A percentile compares a stretch with the other conserved stretches of the same genome.
phyloP scores from a whole-genome alignment of 2,888 invertebrate species.

The Acholoe squamosa region DNA sequence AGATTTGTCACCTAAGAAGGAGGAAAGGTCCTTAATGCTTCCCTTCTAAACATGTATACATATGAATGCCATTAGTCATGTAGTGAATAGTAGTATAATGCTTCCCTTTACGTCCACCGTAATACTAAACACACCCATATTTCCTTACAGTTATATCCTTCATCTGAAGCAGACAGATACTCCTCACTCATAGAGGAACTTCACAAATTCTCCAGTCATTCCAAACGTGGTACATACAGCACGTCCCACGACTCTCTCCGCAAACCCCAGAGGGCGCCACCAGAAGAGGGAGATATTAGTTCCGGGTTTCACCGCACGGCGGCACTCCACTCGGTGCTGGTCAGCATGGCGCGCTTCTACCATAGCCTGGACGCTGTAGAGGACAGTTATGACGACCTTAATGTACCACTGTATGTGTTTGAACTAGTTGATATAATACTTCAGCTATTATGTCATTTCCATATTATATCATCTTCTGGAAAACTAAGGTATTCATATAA shows the following conservation, averaged over 20 bases:
- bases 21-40: too few species aligned
- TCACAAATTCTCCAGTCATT: constrained; percentile 59
- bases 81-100: too few species aligned
- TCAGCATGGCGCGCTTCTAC: constrained; percentile 73
- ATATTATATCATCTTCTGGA: too few species aligned
- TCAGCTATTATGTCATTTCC: too few species aligned
- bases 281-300: constrained; percentile 13
- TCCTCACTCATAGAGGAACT: constrained; percentile 70
- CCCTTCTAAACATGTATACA: too few species aligned
- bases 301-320: constrained; percentile 66
- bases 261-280: not conserved
- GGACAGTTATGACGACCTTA: constrained; percentile 70
- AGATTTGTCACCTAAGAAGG: too few species aligned
- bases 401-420: constrained; percentile 69
- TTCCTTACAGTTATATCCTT: constrained; percentile 72
- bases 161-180: constrained; percentile 70
- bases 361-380: constrained; percentile 67
- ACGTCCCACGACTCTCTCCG: not conserved
- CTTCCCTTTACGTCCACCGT: too few species aligned
- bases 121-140: too few species aligned
- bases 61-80: too few species aligned
- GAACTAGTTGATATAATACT: too few species aligned
- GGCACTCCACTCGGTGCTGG: constrained; percentile 73
- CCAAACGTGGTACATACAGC: not conserved
- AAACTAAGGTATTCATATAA: too few species aligned